Evolutionary conservation across 1,140 invertebrate genomes (phyloP).

Genomic region (Neodiprion virginianus): DNA sequence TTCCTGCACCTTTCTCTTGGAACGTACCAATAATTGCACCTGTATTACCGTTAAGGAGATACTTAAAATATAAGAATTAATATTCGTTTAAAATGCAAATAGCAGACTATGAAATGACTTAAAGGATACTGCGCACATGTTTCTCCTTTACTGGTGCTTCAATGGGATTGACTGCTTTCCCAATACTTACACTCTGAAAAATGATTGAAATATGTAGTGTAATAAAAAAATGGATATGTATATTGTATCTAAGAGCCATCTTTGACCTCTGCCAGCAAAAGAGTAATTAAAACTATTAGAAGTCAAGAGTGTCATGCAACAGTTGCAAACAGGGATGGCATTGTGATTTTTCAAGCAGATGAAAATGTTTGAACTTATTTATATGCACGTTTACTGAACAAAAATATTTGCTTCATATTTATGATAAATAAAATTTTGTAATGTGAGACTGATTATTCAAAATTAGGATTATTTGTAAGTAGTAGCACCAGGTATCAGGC

Average conservation of each 20-base stretch:
- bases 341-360: neutral
- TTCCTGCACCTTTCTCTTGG: constrained; percentile 85
- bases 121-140: constrained; percentile 90
- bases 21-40: constrained; percentile 96
- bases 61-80: neutral
- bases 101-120: neutral
- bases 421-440: too few species aligned
- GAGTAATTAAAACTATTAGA: too few species aligned
- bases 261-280: too few species aligned
- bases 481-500: neutral
- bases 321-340: too few species aligned
- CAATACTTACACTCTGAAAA: constrained; percentile 80
- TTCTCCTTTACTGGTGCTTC: constrained; percentile 96
- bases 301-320: too few species aligned
- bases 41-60: constrained; percentile 50
- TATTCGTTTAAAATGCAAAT: neutral
- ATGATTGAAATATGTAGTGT: neutral
- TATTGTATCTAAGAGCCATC: neutral
- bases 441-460: too few species aligned
- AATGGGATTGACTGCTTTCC: constrained; percentile 87
- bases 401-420: neutral
- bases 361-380: constrained; percentile 10
- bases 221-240: constrained; percentile 32
- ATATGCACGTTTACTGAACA: constrained; percentile 14
- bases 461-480: neutral